phyloP scores from a whole-genome alignment of 2,888 invertebrate species.

The Luffia ferchaultella region DNA sequence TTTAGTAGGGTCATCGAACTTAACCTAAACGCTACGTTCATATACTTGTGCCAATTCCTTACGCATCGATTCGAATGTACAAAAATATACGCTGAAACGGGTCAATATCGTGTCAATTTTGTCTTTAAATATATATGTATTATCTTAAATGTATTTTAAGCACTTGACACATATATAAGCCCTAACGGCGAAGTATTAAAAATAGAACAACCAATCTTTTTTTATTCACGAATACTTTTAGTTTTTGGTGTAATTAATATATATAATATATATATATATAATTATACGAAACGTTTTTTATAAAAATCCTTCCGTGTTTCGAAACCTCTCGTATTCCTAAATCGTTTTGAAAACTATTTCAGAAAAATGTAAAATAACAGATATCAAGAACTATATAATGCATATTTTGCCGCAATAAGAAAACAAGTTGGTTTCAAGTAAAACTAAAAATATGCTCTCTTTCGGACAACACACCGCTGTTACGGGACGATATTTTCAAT shows the following conservation, averaged over 20 bases:
- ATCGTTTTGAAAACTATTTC: constrained; percentile 36
- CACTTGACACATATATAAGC: neutral
- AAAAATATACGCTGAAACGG: constrained; percentile 57
- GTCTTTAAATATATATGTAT: constrained; percentile 27
- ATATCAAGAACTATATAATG: too few species aligned
- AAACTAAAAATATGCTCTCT: too few species aligned
- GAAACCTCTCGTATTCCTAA: constrained; percentile 21
- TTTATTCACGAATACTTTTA: neutral
- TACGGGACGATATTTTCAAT: too few species aligned
- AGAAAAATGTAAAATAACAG: constrained; percentile 59
- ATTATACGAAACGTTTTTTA: too few species aligned
- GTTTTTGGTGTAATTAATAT: neutral
- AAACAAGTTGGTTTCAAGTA: too few species aligned
- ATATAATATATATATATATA: constrained; percentile 3
- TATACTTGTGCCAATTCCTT: constrained; percentile 56
- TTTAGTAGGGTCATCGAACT: constrained; percentile 37
- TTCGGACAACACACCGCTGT: too few species aligned
- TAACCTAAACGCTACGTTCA: constrained; percentile 31
- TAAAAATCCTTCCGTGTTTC: constrained; percentile 39
- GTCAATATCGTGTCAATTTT: constrained; percentile 22
- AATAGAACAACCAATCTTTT: neutral
- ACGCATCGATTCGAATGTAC: constrained; percentile 52
- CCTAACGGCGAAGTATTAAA: neutral
- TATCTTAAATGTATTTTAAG: constrained; percentile 35
- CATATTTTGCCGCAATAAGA: too few species aligned